These are phyloP conservation scores for Telmatherina bonti DNA, from an alignment of 2,797 vertebrate genomes.

Conservation along the genomic window DNA sequence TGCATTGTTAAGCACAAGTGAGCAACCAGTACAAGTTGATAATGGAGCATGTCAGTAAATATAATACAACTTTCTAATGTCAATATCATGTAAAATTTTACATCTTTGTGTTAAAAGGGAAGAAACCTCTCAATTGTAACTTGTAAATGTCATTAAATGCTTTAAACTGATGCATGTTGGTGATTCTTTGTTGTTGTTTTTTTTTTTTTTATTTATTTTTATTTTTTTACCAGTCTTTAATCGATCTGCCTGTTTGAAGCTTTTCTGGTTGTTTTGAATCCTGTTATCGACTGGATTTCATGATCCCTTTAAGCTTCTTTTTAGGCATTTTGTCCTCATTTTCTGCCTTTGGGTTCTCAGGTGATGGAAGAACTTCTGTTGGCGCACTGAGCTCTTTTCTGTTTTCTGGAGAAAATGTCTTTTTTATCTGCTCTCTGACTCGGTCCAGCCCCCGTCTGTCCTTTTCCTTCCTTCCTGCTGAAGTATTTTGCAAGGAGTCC, in stretches of 20 bases:
- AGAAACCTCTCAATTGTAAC: neutral
- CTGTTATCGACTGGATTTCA: neutral
- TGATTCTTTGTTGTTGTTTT: too few relatives aligned
- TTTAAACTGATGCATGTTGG: neutral
- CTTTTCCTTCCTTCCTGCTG: conserved; percentile 20
- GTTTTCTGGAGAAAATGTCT: conserved; percentile 22
- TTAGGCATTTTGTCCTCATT: neutral
- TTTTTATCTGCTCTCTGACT: conserved; percentile 39
- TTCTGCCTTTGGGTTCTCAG: conserved; percentile 8
- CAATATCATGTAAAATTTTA: conserved; percentile 8
- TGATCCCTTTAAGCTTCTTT: conserved; percentile 12
- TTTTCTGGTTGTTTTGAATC: conserved; percentile 1
- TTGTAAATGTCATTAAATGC: conserved; percentile 45
- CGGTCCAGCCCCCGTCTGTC: conserved; percentile 27
- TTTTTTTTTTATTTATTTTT: too few relatives aligned
- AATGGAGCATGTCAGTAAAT: neutral
- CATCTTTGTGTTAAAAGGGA: neutral
- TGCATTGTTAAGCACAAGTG: neutral
- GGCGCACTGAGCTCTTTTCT: neutral
- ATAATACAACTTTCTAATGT: neutral
- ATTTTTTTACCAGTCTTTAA: neutral
- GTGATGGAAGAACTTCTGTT: conserved; percentile 1
- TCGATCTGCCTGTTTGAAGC: neutral
- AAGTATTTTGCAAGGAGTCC: conserved; percentile 13
- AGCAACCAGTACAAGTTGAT: neutral